Evolutionary conservation across 2,888 invertebrate species (phyloP), one percentile per base, ranked within the genome.

Genomic region (Eupsilia transversa): DNA sequence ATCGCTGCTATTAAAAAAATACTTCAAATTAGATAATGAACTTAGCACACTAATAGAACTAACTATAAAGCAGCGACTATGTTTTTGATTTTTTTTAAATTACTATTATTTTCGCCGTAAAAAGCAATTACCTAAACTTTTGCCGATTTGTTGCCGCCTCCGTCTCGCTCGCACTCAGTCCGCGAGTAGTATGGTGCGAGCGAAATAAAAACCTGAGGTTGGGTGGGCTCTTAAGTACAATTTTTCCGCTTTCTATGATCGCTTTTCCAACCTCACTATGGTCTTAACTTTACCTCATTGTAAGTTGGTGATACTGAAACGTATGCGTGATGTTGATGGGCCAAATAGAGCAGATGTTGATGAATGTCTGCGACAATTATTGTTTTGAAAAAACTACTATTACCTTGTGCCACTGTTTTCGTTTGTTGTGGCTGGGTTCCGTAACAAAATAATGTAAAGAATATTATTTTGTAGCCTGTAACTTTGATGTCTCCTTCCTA

Each of bases 331-430:
- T 92, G 87, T 79, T 89, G 90, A 90, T 90, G 92, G 88, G 91
- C 92, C 90, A 93, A 90, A 93, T 93, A 93, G 92, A 94, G 89
- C 92, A 93, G 92, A 93, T 93, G 93, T 86, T 92, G 92, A 93
- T 94, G 92, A 92, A 92, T 92, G 91, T 85, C 80, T 89, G 89
- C 87, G 89, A 90, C 91, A 92, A 93, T 94, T 92, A 94, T 92
- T 90, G 84, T 87, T 84, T 86, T 87, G 88, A 90, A 90, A 87
- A 84, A 79, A 74, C 72, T 72, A 46, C 77, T 74, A 79, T 82
- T 87, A 86, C 66, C 46, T 71, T 74, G 60, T 77, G 73, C 76
- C 82, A 79, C 86, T 83, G 80, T 88, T 87, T 80, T 63, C 20
- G 61, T 80, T 72, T 52, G 27, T 35, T 38, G 23, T 14, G 0